These are phyloP conservation scores for Gambelia wislizenii DNA, from an alignment of 2,797 vertebrate genomes.

Conservation along the genomic window DNA sequence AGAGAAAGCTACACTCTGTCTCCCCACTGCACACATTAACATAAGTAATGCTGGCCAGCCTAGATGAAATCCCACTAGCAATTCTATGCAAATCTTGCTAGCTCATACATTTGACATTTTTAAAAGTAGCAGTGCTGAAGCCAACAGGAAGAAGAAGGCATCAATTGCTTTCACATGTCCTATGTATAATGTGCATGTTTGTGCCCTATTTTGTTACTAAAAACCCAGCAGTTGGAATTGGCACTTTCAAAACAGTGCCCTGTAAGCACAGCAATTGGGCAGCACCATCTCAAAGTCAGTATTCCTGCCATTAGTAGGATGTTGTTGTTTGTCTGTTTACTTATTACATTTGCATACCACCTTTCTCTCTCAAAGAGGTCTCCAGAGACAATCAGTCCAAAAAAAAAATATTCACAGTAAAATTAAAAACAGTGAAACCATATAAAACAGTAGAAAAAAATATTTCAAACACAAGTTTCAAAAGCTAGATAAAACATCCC, in stretches of 20 bases:
- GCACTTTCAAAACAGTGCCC: background rate
- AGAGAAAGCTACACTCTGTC: background rate
- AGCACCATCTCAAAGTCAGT: background rate
- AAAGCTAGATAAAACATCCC: too few species aligned
- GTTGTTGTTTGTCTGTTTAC: too few species aligned
- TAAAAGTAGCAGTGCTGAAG: background rate
- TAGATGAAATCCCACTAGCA: background rate
- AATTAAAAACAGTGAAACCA: too few species aligned
- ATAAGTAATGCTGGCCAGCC: background rate
- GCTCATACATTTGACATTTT: background rate
- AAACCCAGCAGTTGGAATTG: background rate
- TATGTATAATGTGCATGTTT: background rate
- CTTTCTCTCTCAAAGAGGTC: too few species aligned
- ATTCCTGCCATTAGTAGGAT: background rate
- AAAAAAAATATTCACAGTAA: too few species aligned
- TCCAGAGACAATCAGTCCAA: too few species aligned
- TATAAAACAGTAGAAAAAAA: too few species aligned
- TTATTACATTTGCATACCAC: too few species aligned
- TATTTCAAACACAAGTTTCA: too few species aligned
- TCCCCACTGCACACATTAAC: background rate
- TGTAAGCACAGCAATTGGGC: too few species aligned
- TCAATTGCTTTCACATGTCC: background rate
- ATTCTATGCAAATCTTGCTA: background rate
- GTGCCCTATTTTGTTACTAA: background rate
- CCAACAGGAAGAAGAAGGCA: background rate